phyloP scores from a whole-genome alignment of 2,113 vertebrate genomes.

The Tachuris rubrigastra region DNA sequence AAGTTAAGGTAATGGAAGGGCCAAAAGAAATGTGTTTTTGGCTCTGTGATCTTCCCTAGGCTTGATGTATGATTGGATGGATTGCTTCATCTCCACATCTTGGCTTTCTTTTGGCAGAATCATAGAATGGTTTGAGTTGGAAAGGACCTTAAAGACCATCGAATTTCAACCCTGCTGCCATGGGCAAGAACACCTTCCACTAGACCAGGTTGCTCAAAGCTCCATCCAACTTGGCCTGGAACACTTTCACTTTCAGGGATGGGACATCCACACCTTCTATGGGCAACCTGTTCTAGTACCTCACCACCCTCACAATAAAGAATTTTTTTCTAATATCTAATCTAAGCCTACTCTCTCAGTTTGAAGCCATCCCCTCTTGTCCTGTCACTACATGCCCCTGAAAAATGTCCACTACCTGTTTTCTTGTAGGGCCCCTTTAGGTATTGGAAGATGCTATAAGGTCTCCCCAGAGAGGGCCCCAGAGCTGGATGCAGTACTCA shows the following conservation, averaged over 20 bases:
- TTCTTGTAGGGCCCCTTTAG: background rate
- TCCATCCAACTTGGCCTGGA: background rate
- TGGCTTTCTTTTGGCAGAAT: background rate
- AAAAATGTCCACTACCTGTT: background rate
- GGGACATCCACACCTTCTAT: background rate
- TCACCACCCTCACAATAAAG: background rate
- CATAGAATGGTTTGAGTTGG: background rate
- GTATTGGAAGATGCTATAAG: background rate
- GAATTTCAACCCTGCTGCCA: background rate
- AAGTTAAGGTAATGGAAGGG: background rate
- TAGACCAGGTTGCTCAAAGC: background rate
- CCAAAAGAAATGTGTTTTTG: background rate
- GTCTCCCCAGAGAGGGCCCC: background rate
- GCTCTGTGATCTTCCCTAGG: background rate
- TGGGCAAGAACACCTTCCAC: background rate
- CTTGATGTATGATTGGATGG: background rate
- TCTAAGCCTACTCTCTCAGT: background rate
- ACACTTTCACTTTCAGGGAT: background rate
- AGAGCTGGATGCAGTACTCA: background rate
- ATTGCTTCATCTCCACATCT: background rate
- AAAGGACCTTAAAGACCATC: background rate
- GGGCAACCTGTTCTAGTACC: background rate
- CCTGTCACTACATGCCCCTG: background rate
- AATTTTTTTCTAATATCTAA: background rate
- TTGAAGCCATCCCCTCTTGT: background rate